phyloP scores from a whole-genome alignment of 2,797 vertebrate genomes.

The Agapornis canus region DNA sequence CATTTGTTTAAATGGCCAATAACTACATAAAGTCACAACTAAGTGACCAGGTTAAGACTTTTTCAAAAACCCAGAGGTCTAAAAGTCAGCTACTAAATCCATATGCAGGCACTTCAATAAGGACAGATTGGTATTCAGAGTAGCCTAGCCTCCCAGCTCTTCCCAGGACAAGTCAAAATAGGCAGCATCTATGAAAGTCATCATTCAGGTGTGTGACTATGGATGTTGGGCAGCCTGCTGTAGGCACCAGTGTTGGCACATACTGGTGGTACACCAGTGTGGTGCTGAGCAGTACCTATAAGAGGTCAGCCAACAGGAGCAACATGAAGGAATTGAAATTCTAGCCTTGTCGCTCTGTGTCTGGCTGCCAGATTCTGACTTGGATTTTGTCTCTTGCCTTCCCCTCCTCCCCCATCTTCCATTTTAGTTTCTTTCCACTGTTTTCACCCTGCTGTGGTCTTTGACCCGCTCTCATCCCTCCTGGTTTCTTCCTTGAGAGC shows the following conservation, averaged over 20 bases:
- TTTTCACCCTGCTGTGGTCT: slow-evolving; percentile 39
- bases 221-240: neutral
- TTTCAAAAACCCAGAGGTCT: neutral
- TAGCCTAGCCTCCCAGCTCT: neutral
- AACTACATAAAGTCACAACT: neutral
- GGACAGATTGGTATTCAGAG: neutral
- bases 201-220: neutral
- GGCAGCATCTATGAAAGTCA: neutral
- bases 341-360: neutral
- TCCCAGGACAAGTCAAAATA: neutral
- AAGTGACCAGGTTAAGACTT: slow-evolving; percentile 6
- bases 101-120: neutral
- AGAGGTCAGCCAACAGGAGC: neutral
- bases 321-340: slow-evolving; percentile 11
- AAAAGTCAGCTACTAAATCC: neutral
- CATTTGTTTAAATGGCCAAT: neutral
- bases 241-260: neutral
- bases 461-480: slow-evolving; percentile 37
- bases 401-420: neutral
- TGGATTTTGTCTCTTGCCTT: slow-evolving; percentile 11
- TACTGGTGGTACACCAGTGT: neutral
- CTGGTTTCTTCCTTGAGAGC: slow-evolving; percentile 53
- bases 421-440: slow-evolving; percentile 16
- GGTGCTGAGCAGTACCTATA: neutral
- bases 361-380: slow-evolving; percentile 43